phyloP scores from a whole-genome alignment of 2,797 vertebrate species.

The Amblyopsis hoosieri region DNA sequence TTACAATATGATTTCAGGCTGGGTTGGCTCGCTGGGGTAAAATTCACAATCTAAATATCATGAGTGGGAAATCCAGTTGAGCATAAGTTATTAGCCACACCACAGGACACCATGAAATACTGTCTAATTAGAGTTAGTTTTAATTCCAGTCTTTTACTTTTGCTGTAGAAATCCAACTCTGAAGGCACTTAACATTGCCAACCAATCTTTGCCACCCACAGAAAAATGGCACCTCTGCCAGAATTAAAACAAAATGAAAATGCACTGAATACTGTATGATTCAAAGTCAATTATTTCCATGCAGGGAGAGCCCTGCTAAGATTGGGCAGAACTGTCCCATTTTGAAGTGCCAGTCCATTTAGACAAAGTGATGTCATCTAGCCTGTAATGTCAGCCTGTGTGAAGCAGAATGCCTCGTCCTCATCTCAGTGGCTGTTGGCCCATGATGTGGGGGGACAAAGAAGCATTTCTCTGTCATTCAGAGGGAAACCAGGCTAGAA shows the following conservation, averaged over 20 bases:
- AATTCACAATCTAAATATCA: conserved; percentile 41
- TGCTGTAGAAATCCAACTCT: conserved; percentile 43
- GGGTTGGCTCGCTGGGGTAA: conserved; percentile 31
- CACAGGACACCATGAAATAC: conserved; percentile 40
- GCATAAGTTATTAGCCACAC: conserved; percentile 58
- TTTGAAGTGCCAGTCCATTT: conserved; percentile 77
- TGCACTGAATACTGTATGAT: conserved; percentile 57
- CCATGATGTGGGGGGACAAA: conserved; percentile 60
- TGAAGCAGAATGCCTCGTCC: conserved; percentile 65
- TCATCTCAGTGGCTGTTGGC: conserved; percentile 67
- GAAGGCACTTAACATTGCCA: conserved; percentile 48
- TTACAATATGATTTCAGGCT: conserved; percentile 31
- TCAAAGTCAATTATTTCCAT: conserved; percentile 68
- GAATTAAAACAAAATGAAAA: conserved; percentile 62
- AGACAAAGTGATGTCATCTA: conserved; percentile 78
- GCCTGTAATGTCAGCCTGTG: conserved; percentile 69
- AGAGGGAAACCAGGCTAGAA: conserved; percentile 62
- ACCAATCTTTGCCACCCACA: conserved; percentile 55
- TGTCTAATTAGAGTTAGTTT: conserved; percentile 59
- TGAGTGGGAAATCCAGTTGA: conserved; percentile 53
- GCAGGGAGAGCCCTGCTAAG: conserved; percentile 60
- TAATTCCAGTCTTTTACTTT: conserved; percentile 57
- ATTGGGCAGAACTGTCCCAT: conserved; percentile 64
- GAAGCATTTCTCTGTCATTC: conserved; percentile 71
- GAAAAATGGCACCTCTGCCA: conserved; percentile 54